These are phyloP conservation scores for Diploscapter pachys DNA, from an alignment of 1,140 invertebrate genomes.

Conservation along the genomic window DNA sequence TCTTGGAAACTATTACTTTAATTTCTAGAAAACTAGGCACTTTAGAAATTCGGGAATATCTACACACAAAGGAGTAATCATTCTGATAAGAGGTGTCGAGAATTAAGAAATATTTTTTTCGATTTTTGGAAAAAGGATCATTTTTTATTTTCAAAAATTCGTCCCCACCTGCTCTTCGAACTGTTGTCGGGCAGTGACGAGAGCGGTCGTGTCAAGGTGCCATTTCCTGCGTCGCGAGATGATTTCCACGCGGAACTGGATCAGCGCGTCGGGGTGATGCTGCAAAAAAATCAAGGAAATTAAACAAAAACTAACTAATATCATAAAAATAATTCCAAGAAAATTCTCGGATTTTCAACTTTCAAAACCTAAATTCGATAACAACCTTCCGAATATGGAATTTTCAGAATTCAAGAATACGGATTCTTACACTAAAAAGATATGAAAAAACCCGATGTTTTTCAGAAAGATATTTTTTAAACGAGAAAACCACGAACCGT, in stretches of 20 bases:
- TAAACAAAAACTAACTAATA: not conserved
- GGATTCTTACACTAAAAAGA: too few species aligned
- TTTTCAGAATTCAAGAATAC: too few species aligned
- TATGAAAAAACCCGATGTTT: not conserved
- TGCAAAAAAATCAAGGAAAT: conserved; percentile 23
- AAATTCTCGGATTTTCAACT: not conserved
- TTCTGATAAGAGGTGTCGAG: too few species aligned
- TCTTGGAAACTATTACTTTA: too few species aligned
- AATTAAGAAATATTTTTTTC: too few species aligned
- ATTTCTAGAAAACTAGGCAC: too few species aligned
- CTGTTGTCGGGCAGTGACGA: not conserved
- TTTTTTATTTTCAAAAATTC: too few species aligned
- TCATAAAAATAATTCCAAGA: not conserved
- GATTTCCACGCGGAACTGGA: conserved; percentile 48
- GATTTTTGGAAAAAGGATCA: too few species aligned
- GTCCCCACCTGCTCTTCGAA: conserved; percentile 12
- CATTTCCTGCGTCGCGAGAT: conserved; percentile 47
- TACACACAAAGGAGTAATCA: too few species aligned
- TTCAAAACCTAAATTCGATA: not conserved
- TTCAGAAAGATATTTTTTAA: conserved; percentile 22
- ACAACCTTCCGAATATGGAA: conserved; percentile 5
- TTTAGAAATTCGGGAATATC: too few species aligned
- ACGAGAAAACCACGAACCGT: too few species aligned
- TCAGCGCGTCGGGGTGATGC: conserved; percentile 43
- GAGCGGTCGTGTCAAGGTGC: conserved; percentile 45